phyloP scores from a whole-genome alignment of 2,113 vertebrate species.

The Neoarius graeffei region DNA sequence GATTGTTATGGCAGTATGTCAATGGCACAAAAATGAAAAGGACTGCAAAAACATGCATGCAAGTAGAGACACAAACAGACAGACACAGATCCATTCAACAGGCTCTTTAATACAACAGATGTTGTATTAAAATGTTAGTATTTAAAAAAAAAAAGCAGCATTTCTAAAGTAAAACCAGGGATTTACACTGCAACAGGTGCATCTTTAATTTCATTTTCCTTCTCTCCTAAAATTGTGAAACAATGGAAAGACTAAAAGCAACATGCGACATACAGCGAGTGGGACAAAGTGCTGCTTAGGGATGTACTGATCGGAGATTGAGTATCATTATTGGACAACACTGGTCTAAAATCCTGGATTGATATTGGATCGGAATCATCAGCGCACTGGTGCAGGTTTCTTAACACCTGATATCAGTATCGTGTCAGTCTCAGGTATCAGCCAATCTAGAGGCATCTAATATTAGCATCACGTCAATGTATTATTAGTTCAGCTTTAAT shows the following conservation, averaged over 20 bases:
- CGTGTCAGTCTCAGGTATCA: not conserved
- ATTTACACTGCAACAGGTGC: not conserved
- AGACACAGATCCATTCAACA: conserved; percentile 22
- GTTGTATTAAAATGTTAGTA: conserved; percentile 12
- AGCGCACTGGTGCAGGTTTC: not conserved
- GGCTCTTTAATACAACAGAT: not conserved
- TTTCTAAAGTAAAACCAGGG: conserved; percentile 13
- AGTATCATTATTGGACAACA: no score
- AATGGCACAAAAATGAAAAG: not conserved
- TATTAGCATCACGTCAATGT: not conserved
- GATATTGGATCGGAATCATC: not conserved
- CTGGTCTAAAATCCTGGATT: not conserved
- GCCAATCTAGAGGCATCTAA: not conserved
- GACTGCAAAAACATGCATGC: not conserved
- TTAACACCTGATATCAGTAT: not conserved
- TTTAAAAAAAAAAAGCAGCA: conserved; percentile 8
- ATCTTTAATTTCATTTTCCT: conserved; percentile 20
- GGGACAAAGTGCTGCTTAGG: not conserved
- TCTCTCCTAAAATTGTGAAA: not conserved
- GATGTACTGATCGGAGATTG: not conserved
- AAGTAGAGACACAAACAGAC: not conserved
- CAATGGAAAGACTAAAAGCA: not conserved
- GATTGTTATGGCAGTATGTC: not conserved
- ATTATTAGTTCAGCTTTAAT: conserved; percentile 5
- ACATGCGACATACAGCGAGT: not conserved